phyloP scores from a whole-genome alignment of 2,888 invertebrate genomes.

The Crocallis elinguaria region DNA sequence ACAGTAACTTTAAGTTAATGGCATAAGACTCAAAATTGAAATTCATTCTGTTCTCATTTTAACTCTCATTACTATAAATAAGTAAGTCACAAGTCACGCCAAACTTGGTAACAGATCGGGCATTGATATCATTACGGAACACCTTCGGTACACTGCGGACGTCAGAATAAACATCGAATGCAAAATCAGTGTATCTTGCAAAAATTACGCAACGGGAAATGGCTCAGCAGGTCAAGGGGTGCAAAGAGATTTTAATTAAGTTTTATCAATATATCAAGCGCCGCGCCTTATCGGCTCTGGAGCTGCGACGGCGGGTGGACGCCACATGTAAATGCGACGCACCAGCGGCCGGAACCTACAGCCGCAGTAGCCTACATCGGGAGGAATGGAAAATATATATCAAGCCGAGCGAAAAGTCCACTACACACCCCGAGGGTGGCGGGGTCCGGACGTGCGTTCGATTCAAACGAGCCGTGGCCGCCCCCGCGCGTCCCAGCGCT shows the following conservation, averaged over 20 bases:
- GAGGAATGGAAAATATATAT: conserved; percentile 83
- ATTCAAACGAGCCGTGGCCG: conserved; percentile 79
- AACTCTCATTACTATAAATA: too few relatives aligned
- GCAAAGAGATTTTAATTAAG: conserved; percentile 59
- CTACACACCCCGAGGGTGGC: conserved; percentile 76
- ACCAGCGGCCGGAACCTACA: conserved; percentile 64
- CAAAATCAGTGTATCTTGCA: conserved; percentile 9
- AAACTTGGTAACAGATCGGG: too few relatives aligned
- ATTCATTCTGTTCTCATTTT: too few relatives aligned
- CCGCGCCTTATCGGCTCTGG: conserved; percentile 36
- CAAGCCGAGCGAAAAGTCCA: conserved; percentile 83
- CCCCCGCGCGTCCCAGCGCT: conserved; percentile 57
- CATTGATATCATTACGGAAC: too few relatives aligned
- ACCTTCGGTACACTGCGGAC: too few relatives aligned
- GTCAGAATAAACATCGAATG: background rate
- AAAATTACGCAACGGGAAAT: conserved; percentile 22
- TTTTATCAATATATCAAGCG: conserved; percentile 51
- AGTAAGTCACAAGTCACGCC: too few relatives aligned
- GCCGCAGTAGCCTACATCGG: conserved; percentile 75
- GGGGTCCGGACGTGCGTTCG: conserved; percentile 81
- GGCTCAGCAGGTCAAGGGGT: conserved; percentile 31
- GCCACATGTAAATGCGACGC: conserved; percentile 74
- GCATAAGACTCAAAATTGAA: too few relatives aligned
- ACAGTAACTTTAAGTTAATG: too few relatives aligned
- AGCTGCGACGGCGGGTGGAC: conserved; percentile 47